Percentiles rank a stretch among this genome's conserved stretches.
Conservation (phyloP, 1,140 invertebrate genomes). For the Rhagoletis pomonella region DNA sequence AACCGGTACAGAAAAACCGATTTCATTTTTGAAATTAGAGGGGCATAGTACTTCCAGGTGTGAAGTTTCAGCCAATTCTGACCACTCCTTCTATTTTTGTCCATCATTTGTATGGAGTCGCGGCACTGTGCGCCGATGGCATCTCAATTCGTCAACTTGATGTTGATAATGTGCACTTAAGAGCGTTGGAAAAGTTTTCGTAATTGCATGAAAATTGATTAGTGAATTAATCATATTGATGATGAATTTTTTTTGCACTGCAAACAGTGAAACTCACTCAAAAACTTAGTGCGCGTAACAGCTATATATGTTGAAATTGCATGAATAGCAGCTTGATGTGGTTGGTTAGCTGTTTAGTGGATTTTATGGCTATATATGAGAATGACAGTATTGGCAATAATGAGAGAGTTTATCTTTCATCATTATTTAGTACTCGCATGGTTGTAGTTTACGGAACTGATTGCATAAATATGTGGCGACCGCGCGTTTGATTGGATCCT, state of each 20-base stretch:
- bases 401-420: background rate
- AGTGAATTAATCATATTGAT: constrained; percentile 49
- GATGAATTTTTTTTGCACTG: constrained; percentile 7
- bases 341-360: constrained; percentile 7
- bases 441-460: too few relatives aligned
- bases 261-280: constrained; percentile 49
- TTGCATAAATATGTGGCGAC: too few relatives aligned
- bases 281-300: background rate
- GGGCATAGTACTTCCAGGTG: too few relatives aligned
- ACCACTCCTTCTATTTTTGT: too few relatives aligned
- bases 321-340: constrained; percentile 17
- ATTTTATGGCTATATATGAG: background rate
- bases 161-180: constrained; percentile 25
- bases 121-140: background rate
- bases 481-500: too few relatives aligned
- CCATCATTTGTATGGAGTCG: too few relatives aligned
- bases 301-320: background rate
- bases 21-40: too few relatives aligned
- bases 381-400: background rate
- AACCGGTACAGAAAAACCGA: too few relatives aligned
- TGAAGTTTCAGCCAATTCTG: too few relatives aligned
- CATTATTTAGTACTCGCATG: too few relatives aligned
- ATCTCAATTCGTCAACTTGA: background rate
- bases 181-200: constrained; percentile 22
- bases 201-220: constrained; percentile 47